A percentile compares a stretch with the other conserved stretches of the same genome.
Conservation (phyloP, 2,888 invertebrate genomes). For the Archaeoteleia sp. region DNA sequence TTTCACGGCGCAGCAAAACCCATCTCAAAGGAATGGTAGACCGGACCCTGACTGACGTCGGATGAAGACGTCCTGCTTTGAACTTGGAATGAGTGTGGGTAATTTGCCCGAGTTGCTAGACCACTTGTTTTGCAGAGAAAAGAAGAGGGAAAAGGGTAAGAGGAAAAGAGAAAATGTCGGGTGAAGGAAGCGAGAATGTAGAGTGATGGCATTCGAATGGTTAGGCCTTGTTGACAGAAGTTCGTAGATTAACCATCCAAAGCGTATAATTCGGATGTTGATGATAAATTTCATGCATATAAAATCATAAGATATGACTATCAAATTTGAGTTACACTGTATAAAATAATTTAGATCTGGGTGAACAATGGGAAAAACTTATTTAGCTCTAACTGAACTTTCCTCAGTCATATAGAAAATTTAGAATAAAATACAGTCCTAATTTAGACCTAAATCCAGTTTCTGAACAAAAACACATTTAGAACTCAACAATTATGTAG, state of each 20-base stretch:
- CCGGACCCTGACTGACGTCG: constrained; percentile 53
- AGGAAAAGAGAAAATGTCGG: constrained; percentile 39
- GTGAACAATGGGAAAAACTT: no score
- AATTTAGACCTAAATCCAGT: no score
- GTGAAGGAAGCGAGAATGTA: constrained; percentile 39
- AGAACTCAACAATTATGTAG: no score
- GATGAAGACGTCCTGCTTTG: constrained; percentile 66
- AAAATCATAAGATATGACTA: no score
- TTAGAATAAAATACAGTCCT: no score
- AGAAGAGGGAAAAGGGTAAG: constrained; percentile 34
- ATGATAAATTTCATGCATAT: no score
- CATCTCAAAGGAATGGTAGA: constrained; percentile 26
- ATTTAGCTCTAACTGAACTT: no score
- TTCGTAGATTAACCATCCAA: constrained; percentile 39
- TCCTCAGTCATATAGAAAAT: no score
- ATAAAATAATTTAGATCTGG: no score
- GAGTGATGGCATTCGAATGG: constrained; percentile 31
- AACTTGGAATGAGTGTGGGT: constrained; percentile 64
- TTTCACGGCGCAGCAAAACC: constrained; percentile 21
- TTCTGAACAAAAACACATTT: no score
- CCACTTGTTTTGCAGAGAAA: constrained; percentile 68
- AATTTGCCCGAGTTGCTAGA: constrained; percentile 72
- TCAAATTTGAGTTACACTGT: no score
- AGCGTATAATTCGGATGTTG: no score
- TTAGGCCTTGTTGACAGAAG: constrained; percentile 38